Percentiles rank a stretch among this genome's conserved stretches.
Conservation (phyloP, 2,888 invertebrate species). For the Patella caerulea region DNA sequence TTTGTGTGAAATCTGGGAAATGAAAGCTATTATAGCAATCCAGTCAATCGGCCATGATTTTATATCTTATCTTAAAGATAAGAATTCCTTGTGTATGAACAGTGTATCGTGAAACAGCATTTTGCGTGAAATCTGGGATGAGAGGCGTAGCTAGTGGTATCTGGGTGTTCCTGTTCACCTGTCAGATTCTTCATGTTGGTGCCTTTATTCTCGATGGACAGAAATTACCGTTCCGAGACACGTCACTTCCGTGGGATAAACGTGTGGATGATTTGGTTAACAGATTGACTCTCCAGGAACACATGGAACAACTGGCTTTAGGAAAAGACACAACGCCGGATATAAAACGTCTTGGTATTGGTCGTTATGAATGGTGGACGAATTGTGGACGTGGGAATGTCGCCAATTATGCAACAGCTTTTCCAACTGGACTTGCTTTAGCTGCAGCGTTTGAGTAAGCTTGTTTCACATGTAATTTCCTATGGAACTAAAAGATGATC, state of each 20-base stretch:
- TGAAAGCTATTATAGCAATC: too few species aligned
- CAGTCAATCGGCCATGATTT: too few species aligned
- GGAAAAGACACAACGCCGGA: slow-evolving; percentile 16
- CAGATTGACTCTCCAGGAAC: slow-evolving; percentile 50
- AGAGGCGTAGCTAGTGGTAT: too few species aligned
- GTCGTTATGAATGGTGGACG: slow-evolving; percentile 19
- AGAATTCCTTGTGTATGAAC: neutral
- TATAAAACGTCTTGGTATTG: slow-evolving; percentile 6
- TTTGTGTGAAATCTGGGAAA: too few species aligned
- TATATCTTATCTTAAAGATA: too few species aligned
- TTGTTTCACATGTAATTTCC: too few species aligned
- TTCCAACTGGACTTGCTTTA: slow-evolving; percentile 48
- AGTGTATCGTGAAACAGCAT: neutral
- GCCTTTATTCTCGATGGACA: too few species aligned
- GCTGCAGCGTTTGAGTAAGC: slow-evolving; percentile 35
- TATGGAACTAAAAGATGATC: too few species aligned
- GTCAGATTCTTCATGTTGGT: too few species aligned
- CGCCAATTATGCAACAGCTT: slow-evolving; percentile 43
- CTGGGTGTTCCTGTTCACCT: too few species aligned
- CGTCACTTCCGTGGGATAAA: slow-evolving; percentile 43
- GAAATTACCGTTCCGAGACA: slow-evolving; percentile 46
- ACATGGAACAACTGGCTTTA: slow-evolving; percentile 33
- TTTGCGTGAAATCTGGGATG: too few species aligned
- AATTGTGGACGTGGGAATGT: slow-evolving; percentile 37
- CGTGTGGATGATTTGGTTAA: slow-evolving; percentile 48